These are phyloP conservation scores for Bradypus variegatus DNA, from an alignment of 2,797 vertebrate species.

Conservation along the genomic window DNA sequence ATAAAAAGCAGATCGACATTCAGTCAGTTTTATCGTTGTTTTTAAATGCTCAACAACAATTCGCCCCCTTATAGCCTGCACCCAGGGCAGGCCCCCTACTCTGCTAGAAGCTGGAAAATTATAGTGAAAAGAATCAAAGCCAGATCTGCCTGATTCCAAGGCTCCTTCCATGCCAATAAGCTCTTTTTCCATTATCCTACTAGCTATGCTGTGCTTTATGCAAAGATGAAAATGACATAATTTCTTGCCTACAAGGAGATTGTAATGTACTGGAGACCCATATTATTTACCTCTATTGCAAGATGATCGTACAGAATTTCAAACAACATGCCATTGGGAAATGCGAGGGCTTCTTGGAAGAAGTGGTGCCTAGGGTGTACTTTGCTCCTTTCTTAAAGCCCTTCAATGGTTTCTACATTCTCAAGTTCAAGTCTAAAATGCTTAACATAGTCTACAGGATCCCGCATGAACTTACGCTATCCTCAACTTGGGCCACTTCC, in stretches of 20 bases:
- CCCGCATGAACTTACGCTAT: neutral
- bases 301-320: neutral
- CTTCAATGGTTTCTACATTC: neutral
- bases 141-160: conserved; percentile 18
- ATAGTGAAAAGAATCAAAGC: conserved; percentile 31
- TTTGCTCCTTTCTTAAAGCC: neutral
- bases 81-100: neutral
- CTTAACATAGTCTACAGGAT: neutral
- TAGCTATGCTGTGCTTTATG: neutral
- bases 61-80: conserved; percentile 1
- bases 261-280: neutral
- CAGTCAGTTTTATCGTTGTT: conserved; percentile 38
- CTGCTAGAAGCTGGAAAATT: conserved; percentile 14
- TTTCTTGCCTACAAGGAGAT: neutral
- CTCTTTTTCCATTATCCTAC: conserved; percentile 10
- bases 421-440: neutral
- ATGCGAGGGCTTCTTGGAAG: neutral
- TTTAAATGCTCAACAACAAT: conserved; percentile 40
- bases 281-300: neutral
- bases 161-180: neutral
- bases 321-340: neutral
- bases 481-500: neutral
- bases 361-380: neutral
- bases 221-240: neutral
- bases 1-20: conserved; percentile 49